A percentile compares a stretch with the other conserved stretches of the same genome.
These are phyloP conservation scores for Papilio demoleus DNA, from an alignment of 2,888 invertebrate genomes.

Conservation along the genomic window DNA sequence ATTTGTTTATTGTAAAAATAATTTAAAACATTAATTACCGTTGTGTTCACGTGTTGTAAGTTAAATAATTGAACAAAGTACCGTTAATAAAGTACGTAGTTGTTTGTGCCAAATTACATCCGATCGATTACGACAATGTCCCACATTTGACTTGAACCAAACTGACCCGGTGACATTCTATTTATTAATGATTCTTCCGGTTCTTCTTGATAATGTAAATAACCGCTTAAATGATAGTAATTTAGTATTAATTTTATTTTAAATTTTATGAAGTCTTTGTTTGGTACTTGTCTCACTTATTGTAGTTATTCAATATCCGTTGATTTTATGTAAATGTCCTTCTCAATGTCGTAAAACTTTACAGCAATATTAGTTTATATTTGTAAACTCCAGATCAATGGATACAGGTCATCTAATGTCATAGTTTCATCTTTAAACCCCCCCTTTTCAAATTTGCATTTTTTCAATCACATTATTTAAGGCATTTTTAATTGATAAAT, in stretches of 20 bases:
- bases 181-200: slow-evolving; percentile 20
- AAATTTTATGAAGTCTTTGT: no score
- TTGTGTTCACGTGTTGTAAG: slow-evolving; percentile 30
- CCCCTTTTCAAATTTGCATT: no score
- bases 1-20: neutral
- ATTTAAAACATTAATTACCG: slow-evolving; percentile 13
- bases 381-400: no score
- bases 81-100: slow-evolving; percentile 19
- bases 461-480: no score
- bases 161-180: slow-evolving; percentile 6
- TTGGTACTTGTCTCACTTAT: no score
- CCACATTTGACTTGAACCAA: slow-evolving; percentile 26
- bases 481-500: no score
- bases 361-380: no score
- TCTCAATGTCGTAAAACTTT: no score
- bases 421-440: no score
- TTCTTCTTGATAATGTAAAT: neutral
- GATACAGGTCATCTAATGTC: no score
- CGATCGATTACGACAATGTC: slow-evolving; percentile 31
- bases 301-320: no score
- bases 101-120: slow-evolving; percentile 23
- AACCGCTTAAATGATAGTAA: neutral
- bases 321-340: no score
- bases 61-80: slow-evolving; percentile 14
- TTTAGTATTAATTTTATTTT: neutral